These are phyloP conservation scores for Cyaniris semiargus DNA, from an alignment of 2,888 invertebrate genomes.

Conservation along the genomic window DNA sequence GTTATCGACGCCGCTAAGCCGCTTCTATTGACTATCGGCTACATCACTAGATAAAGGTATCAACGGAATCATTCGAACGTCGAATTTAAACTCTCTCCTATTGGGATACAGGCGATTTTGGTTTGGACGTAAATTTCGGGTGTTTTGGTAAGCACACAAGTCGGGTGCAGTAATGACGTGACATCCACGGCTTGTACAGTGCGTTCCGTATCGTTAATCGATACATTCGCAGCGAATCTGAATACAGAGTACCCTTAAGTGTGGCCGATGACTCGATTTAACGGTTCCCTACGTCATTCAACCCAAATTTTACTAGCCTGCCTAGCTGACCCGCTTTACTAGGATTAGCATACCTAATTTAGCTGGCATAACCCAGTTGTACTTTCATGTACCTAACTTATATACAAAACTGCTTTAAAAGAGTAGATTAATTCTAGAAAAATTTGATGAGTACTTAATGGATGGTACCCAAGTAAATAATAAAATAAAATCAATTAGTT, in stretches of 20 bases:
- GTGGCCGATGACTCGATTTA: conserved; percentile 45
- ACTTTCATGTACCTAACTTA: background rate
- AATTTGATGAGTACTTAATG: too few relatives aligned
- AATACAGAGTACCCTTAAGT: conserved; percentile 60
- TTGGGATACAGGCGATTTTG: conserved; percentile 45
- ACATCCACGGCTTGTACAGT: conserved; percentile 59
- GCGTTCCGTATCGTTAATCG: conserved; percentile 66
- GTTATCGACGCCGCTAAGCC: conserved; percentile 76
- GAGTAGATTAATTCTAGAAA: background rate
- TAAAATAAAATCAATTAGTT: too few relatives aligned
- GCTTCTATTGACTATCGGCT: conserved; percentile 67
- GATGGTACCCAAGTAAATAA: too few relatives aligned
- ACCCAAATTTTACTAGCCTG: conserved; percentile 37
- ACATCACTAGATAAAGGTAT: conserved; percentile 57
- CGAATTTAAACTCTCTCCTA: conserved; percentile 46
- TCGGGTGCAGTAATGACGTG: conserved; percentile 67
- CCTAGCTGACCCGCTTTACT: conserved; percentile 14
- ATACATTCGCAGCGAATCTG: conserved; percentile 54
- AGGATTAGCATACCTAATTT: background rate
- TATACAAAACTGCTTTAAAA: background rate
- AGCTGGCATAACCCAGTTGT: background rate
- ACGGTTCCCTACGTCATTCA: conserved; percentile 40
- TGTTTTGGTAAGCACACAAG: conserved; percentile 54
- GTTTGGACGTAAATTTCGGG: conserved; percentile 35
- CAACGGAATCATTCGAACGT: conserved; percentile 41